phyloP scores from a whole-genome alignment of 2,113 vertebrate genomes.

The Catharus bicknelli region DNA sequence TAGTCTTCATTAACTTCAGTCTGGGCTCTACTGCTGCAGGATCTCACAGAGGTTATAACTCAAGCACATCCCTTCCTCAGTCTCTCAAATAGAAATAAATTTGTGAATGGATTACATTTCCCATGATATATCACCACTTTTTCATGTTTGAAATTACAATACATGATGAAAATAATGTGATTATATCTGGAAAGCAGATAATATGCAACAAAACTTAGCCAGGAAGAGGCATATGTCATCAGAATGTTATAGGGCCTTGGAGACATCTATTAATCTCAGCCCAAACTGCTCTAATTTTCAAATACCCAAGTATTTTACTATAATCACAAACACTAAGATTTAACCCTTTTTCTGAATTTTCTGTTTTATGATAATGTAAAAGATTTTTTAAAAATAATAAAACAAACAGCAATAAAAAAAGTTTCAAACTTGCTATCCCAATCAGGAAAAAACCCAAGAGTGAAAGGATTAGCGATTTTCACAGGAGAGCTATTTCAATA shows the following conservation, averaged over 20 bases:
- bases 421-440: fast-evolving
- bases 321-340: neutral
- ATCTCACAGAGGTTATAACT: neutral
- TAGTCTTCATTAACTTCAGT: neutral
- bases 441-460: neutral
- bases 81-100: neutral
- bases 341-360: neutral
- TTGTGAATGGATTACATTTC: neutral
- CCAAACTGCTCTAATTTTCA: neutral
- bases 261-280: neutral
- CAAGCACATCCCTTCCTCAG: neutral
- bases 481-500: neutral
- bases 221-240: neutral
- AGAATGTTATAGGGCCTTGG: neutral
- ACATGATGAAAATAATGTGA: neutral
- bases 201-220: neutral
- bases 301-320: neutral
- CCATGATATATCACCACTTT: fast-evolving
- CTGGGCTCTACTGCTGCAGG: neutral
- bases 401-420: neutral
- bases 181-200: neutral
- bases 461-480: neutral
- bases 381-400: neutral
- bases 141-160: neutral
- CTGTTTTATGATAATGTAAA: neutral